A percentile compares a stretch with the other conserved stretches of the same genome.
Conservation (phyloP, 2,888 invertebrate genomes). For the Netelia virgata region DNA sequence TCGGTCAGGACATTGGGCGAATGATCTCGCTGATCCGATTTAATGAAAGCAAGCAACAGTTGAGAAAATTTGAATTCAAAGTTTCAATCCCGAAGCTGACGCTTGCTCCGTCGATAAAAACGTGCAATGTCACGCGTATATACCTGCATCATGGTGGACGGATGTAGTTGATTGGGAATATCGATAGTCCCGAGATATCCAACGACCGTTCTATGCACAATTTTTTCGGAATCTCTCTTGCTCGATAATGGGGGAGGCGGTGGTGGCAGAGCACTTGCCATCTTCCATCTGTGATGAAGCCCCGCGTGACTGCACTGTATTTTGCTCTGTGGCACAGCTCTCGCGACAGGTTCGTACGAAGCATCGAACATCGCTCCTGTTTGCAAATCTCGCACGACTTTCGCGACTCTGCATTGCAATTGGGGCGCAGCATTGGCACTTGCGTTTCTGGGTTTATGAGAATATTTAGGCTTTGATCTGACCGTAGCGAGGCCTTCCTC, state of each 20-base stretch:
- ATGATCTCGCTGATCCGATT: not conserved
- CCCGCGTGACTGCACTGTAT: constrained; percentile 78
- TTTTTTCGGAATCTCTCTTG: constrained; percentile 83
- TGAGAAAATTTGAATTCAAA: not conserved
- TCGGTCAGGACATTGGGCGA: too few species aligned
- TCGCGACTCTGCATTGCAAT: constrained; percentile 85
- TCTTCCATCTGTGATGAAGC: constrained; percentile 83
- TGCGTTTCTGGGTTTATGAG: constrained; percentile 85
- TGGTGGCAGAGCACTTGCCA: constrained; percentile 82
- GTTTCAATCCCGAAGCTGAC: not conserved
- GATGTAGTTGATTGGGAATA: constrained; percentile 94
- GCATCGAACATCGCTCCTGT: constrained; percentile 86
- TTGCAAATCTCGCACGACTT: constrained; percentile 86
- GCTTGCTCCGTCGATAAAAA: not conserved
- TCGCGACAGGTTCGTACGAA: constrained; percentile 68
- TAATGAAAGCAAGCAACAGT: too few species aligned
- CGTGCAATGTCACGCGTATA: not conserved
- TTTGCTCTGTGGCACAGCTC: constrained; percentile 74
- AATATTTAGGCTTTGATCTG: constrained; percentile 88
- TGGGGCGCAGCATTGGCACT: constrained; percentile 74
- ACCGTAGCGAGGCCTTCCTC: constrained; percentile 89
- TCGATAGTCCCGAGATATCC: constrained; percentile 98
- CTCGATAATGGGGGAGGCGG: constrained; percentile 82
- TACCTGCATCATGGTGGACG: constrained; percentile 89
- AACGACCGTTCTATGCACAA: constrained; percentile 94